phyloP scores from a whole-genome alignment of 2,797 vertebrate genomes.

The Peromyscus nudipes region DNA sequence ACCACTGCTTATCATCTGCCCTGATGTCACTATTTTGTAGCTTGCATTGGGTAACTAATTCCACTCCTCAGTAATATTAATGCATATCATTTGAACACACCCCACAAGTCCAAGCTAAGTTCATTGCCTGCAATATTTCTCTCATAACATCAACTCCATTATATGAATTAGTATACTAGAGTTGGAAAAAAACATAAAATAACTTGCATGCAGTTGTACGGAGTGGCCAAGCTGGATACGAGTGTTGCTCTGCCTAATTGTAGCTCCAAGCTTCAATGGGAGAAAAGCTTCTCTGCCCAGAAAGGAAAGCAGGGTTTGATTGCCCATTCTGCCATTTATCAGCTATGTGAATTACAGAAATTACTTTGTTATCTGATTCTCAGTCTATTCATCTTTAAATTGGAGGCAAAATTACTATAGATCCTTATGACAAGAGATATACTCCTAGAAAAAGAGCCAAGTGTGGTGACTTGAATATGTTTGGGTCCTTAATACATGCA shows the following conservation, averaged over 20 bases:
- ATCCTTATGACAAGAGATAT: not conserved
- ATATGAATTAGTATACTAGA: not conserved
- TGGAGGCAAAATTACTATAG: not conserved
- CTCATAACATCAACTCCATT: not conserved
- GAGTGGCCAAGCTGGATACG: not conserved
- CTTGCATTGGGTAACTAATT: not conserved
- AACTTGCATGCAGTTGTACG: not conserved
- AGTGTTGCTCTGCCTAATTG: not conserved
- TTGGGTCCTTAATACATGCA: not conserved
- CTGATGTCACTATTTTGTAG: not conserved
- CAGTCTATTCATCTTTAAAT: slow-evolving; percentile 27
- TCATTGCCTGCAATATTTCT: not conserved
- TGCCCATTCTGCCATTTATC: not conserved
- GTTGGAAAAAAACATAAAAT: not conserved
- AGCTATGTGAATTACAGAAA: not conserved
- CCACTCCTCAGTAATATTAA: not conserved
- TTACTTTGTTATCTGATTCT: not conserved
- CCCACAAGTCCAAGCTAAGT: too few species aligned
- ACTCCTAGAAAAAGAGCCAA: not conserved
- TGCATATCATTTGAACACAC: not conserved
- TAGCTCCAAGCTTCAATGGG: not conserved
- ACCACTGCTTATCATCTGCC: not conserved
- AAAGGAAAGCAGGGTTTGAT: not conserved
- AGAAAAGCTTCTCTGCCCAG: not conserved
- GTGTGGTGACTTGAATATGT: not conserved